Evolutionary conservation across 2,888 invertebrate genomes (phyloP).

Genomic region (Sepioteuthis lessoniana): DNA sequence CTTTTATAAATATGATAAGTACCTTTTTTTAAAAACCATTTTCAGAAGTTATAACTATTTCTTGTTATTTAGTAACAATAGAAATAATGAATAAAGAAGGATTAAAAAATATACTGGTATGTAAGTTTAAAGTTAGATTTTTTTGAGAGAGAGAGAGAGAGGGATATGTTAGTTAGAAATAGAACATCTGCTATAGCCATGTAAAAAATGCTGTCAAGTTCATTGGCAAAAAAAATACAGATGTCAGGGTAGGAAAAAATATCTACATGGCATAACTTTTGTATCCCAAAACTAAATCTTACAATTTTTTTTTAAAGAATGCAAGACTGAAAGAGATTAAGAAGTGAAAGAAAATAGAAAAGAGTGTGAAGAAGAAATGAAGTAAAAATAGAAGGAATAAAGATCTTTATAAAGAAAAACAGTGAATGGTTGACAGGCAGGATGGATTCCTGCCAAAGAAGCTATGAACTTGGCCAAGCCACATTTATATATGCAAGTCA

Average conservation of each 20-base stretch:
- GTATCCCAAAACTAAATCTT: neutral
- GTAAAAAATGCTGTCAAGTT: conserved; percentile 42
- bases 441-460: neutral
- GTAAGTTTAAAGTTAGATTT: neutral
- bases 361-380: neutral
- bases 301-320: neutral
- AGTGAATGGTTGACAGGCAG: neutral
- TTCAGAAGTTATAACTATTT: too few relatives aligned
- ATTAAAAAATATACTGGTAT: too few relatives aligned
- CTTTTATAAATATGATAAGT: too few relatives aligned
- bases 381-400: neutral
- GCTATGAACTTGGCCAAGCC: neutral
- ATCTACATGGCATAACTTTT: neutral
- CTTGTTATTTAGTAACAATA: neutral
- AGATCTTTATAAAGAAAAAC: neutral
- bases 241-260: neutral
- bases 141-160: too few relatives aligned
- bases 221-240: neutral
- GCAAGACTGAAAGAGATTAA: neutral
- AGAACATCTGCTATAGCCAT: conserved; percentile 49
- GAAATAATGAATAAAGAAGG: neutral
- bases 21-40: too few relatives aligned
- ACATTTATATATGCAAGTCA: neutral
- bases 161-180: conserved; percentile 34
- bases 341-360: neutral